Base-by-base conservation (phyloP, 2,113 vertebrate genomes). In the Hymenochirus boettgeri region DNA sequence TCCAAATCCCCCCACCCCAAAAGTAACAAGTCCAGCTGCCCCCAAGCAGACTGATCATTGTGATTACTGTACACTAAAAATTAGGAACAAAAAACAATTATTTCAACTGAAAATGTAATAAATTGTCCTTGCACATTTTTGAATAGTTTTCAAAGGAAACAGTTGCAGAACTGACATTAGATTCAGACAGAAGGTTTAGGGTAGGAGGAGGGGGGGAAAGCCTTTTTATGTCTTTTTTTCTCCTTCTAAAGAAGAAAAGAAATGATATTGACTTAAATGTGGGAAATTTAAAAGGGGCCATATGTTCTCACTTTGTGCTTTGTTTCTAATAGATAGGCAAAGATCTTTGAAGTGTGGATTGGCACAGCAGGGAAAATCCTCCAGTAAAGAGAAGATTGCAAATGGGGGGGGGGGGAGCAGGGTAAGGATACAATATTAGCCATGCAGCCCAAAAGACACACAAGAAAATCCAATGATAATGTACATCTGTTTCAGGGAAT, bases 401-500 rank as follows among this genome's bases (percentile, higher is more conserved):
- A 89, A 89, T 75, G 79, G 83, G 78, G 82, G 85, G 80, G 58
- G 58, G 54, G 62, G 79, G 83, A 80, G 84, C 86, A 84, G 89
- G 88, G 87, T 88, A 77, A 84, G 79, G 83, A 85, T 88, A 89
- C 88, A 87, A 90, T 90, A 89, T 93, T 92, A 93, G 86, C 89
- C 88, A 92, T 88, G 89, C 86, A 88, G 87, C 78, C 86, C 88
- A 85, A 88, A 83, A 90, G 85, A 85, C 80, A 85, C 85, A 87
- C 78, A 90, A 82, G 89, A 91, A 89, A 92, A 94, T 91, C 91
- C 92, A 92, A 89, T 93, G 93, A 97, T 95, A 97, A 94, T 95
- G 89, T 95, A 94, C 92, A 97, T 97, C 93, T 97, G 93, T 96
- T 96, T 92, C 91, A 91, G 87, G 86, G 89, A 92, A 92, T 97